Base-by-base conservation (phyloP, 2,797 vertebrate species). In the Cirrhinus molitorella region DNA sequence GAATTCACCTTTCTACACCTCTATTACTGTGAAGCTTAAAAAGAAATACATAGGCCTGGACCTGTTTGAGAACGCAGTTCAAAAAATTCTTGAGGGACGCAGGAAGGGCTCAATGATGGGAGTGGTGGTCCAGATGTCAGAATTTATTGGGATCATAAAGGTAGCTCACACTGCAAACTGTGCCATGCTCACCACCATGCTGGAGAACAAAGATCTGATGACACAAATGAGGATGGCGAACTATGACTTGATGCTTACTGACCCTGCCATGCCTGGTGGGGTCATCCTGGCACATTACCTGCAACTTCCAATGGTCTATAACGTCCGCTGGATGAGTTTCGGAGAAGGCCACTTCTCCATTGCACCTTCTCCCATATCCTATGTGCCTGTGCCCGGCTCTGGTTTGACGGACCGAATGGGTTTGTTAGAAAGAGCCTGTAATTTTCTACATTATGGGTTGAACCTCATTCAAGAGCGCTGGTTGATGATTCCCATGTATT, bases 211-310 rank as follows among this genome's bases (percentile, higher is more conserved):
- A 43, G 16, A 11, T 4, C 34, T 85, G 9, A 71, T 83, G 43
- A 43, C 45, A 37, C 28, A 68, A 43, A 65, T 84, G 25, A 80
- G 72, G 79, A 83, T 65, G 10, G 37, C 71, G 0, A 31, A 72
- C 21, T 85, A 71, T 40, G 83, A 88, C 51, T 23, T 85, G 65
- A 40, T 85, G 57, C 82, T 88, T 25, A 88, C 87, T 3, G 87
- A 86, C 71, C 87, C 85, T 16, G 79, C 53, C 51, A 83, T 73
- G 17, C 79, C 75, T 9, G 79, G 51, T 13, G 85, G 87, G 16
- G 14, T 85, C 34, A 49, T 86, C 25, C n/a, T 88, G 14, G 85
- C 55, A 11, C 74, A 79, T 40, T 73, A 82, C 43, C 74, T 85
- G 4, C 53, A 78, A n/a, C 81, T 86, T 28, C 83, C 85, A 14